These are phyloP conservation scores for Pomacea canaliculata DNA, from an alignment of 2,888 invertebrate genomes.

Conservation along the genomic window DNA sequence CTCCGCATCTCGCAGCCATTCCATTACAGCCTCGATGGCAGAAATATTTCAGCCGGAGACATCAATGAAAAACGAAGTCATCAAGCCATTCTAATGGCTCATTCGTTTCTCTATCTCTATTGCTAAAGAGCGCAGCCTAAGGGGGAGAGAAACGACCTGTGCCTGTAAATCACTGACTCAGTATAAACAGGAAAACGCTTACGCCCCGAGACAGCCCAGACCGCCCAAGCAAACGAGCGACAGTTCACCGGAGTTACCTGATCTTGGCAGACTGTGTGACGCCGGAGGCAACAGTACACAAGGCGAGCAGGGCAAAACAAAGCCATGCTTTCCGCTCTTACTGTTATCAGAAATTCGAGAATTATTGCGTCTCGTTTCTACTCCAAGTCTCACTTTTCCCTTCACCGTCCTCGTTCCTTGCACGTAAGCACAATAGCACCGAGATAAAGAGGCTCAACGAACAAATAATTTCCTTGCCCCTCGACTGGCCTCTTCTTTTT, in stretches of 20 bases:
- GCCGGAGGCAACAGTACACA: slow-evolving; percentile 14
- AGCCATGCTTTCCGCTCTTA: slow-evolving; percentile 5
- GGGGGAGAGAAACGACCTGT: slow-evolving; percentile 4
- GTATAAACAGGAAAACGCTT: slow-evolving; percentile 13
- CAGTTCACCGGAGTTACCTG: slow-evolving; percentile 21
- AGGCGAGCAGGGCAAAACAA: slow-evolving; percentile 1
- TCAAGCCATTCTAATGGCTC: slow-evolving; percentile 17
- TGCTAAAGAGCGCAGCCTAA: background rate
- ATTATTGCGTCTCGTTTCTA: slow-evolving; percentile 32
- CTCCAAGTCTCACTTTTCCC: slow-evolving; percentile 17
- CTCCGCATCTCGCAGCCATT: too few species aligned
- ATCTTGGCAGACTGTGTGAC: slow-evolving; percentile 25
- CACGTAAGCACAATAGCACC: background rate
- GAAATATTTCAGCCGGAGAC: background rate
- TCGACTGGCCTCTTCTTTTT: background rate
- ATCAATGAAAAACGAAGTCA: slow-evolving; percentile 12
- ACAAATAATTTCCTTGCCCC: slow-evolving; percentile 2
- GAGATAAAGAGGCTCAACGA: slow-evolving; percentile 9
- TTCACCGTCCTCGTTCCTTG: background rate
- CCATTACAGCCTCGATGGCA: too few species aligned
- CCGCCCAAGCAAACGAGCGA: slow-evolving; percentile 21
- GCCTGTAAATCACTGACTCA: slow-evolving; percentile 9
- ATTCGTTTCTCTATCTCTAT: background rate
- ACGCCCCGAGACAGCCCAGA: background rate
- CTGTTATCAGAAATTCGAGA: slow-evolving; percentile 32